These are phyloP conservation scores for Drosophila albomicans DNA, from an alignment of 1,140 invertebrate genomes.

Conservation along the genomic window DNA sequence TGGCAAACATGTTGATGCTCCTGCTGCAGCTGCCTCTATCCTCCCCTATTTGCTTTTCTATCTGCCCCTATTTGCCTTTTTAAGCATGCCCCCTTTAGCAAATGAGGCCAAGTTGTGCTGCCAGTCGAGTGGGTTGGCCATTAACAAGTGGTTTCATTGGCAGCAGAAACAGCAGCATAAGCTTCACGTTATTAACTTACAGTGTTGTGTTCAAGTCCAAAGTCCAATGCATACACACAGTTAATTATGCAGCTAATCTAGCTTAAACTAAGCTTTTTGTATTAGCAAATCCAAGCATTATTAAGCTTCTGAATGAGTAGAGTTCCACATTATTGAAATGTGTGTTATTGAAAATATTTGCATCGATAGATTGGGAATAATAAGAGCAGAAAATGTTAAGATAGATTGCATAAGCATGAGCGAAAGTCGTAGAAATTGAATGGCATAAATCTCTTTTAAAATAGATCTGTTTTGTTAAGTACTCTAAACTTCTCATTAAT, in stretches of 20 bases:
- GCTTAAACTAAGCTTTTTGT: slow-evolving; percentile 6
- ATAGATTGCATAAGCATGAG: too few relatives aligned
- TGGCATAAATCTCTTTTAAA: too few relatives aligned
- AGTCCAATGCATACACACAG: slow-evolving; percentile 29
- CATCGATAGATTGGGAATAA: neutral
- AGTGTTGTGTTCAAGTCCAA: slow-evolving; percentile 15
- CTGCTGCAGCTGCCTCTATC: neutral
- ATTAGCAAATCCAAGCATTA: neutral
- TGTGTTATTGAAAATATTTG: neutral
- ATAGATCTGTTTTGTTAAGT: too few relatives aligned
- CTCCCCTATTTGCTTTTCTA: neutral
- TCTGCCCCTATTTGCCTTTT: slow-evolving; percentile 19
- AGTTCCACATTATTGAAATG: too few relatives aligned
- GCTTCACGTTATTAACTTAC: slow-evolving; percentile 49
- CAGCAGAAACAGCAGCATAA: slow-evolving; percentile 54
- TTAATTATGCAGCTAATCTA: slow-evolving; percentile 41
- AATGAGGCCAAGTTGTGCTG: slow-evolving; percentile 72
- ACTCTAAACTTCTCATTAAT: too few relatives aligned
- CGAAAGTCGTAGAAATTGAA: too few relatives aligned
- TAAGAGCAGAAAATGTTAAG: neutral
- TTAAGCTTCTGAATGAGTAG: too few relatives aligned
- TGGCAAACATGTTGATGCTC: slow-evolving; percentile 54
- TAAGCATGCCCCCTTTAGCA: slow-evolving; percentile 32
- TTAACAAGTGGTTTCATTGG: slow-evolving; percentile 59
- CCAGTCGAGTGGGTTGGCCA: slow-evolving; percentile 36